Conservation (phyloP, 2,888 invertebrate species). For the Sympetrum striolatum region DNA sequence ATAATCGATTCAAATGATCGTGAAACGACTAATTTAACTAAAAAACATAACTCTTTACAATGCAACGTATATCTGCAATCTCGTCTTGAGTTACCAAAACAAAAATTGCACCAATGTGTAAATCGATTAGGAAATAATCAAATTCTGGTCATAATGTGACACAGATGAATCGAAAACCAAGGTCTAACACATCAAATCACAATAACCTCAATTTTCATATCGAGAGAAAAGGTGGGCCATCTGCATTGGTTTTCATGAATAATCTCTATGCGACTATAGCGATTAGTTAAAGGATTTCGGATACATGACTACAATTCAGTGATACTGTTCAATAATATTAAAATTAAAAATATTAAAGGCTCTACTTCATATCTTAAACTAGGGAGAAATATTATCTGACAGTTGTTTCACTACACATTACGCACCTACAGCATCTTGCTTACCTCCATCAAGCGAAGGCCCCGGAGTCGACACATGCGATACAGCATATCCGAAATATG, state of each 20-base stretch:
- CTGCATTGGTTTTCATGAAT: constrained; percentile 25
- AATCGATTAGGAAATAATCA: background rate
- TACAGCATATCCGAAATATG: constrained; percentile 49
- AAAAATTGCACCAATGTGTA: background rate
- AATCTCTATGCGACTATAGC: background rate
- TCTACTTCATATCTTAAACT: background rate
- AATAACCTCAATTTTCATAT: background rate
- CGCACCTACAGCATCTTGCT: constrained; percentile 38
- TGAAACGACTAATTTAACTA: background rate
- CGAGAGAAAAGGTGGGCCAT: constrained; percentile 37
- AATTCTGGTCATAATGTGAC: background rate
- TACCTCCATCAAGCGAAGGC: constrained; percentile 49
- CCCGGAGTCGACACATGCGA: constrained; percentile 47
- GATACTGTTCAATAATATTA: background rate
- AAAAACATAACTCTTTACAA: background rate
- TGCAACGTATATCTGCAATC: background rate
- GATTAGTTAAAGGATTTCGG: background rate
- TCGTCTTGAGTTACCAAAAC: background rate
- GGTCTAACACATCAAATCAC: background rate
- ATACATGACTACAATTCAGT: background rate
- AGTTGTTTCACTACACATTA: constrained; percentile 20
- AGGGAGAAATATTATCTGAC: background rate
- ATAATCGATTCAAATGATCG: background rate
- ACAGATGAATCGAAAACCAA: background rate
- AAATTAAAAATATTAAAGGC: background rate